Percentiles rank a stretch among this genome's conserved stretches.
phyloP scores from a whole-genome alignment of 1,140 invertebrate genomes.

The Coboldia fuscipes region DNA sequence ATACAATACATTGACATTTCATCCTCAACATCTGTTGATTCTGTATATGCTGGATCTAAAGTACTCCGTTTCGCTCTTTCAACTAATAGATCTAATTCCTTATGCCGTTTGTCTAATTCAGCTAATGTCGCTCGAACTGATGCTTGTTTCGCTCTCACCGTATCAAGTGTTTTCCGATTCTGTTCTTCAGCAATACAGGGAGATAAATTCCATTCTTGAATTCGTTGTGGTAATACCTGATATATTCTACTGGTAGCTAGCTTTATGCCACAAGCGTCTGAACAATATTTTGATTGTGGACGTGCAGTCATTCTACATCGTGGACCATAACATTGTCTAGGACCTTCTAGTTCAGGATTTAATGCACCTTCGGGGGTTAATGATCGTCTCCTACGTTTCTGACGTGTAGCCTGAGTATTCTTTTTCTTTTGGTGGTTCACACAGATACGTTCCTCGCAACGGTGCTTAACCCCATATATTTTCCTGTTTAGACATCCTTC shows the following conservation, averaged over 20 bases:
- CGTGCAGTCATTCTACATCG: conserved; percentile 58
- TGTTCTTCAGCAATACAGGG: conserved; percentile 68
- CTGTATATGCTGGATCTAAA: conserved; percentile 36
- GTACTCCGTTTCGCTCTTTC: conserved; percentile 47
- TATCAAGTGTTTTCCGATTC: conserved; percentile 63
- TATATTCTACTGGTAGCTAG: conserved; percentile 72
- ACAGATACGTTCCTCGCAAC: conserved; percentile 34
- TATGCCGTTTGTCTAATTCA: conserved; percentile 51
- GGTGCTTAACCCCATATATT: conserved; percentile 54
- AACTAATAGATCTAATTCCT: conserved; percentile 62
- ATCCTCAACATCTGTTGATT: conserved; percentile 32
- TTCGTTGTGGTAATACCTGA: conserved; percentile 71
- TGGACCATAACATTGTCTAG: conserved; percentile 80
- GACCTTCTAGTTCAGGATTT: conserved; percentile 23
- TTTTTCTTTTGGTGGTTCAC: conserved; percentile 7
- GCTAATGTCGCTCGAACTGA: conserved; percentile 52
- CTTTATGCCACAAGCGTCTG: conserved; percentile 77
- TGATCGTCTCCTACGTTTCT: conserved; percentile 23
- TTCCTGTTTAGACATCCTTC: conserved; percentile 54
- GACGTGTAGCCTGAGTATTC: conserved; percentile 9
- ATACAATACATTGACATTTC: conserved; percentile 88
- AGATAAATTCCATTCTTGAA: conserved; percentile 88
- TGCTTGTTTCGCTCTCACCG: conserved; percentile 55
- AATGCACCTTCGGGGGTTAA: conserved; percentile 29
- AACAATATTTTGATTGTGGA: conserved; percentile 85